Base-by-base conservation (phyloP, 2,113 vertebrate genomes). In the Procavia capensis region DNA sequence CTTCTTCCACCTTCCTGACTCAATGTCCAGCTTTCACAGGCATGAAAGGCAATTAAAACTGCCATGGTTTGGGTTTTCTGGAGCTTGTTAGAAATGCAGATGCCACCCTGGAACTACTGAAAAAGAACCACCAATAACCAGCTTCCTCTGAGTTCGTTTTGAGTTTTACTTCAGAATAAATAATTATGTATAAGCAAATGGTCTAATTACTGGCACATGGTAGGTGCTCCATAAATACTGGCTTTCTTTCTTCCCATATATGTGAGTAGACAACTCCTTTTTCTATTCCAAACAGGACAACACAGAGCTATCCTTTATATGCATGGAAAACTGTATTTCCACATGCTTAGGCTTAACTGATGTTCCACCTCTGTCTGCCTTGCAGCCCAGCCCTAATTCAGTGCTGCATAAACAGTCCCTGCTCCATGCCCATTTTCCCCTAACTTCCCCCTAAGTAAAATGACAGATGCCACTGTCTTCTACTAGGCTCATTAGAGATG, bases 381-480 rank as follows among this genome's bases (percentile, higher is more conserved):
- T 36, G 61, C 59, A 70, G 31, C n/a, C 6, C 2, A 10, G 20
- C 29, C 34, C 87, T 79, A 17, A n/a, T 45, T 84, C 84, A 61
- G 87, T 39, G 10, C 43, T 75, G 22, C 36, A 79, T 66, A 45
- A 88, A 59, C 5, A 22, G 91, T 43, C 7, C 47, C 63, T 34
- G 94, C 63, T 31, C 76, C 81, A 83, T 34, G 70, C 43, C 50
- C 50, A 75, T 68, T 89, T 64, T 0, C 47, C 61, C 45, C 61
- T 91, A 86, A 68, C 75, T 86, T 43, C 13, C 45, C 83, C 50
- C 50, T 13, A 68, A 34, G 87, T 85, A 91, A 91, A 91, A 85
- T 78, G 88, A 61, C 89, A 94, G 66, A 90, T 87, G 84, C 6
- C 70, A 45, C n/a, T 91, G 84, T 91, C 90, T 97, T 86, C 95